These are phyloP conservation scores for Gorsachius goisagi DNA, from an alignment of 2,113 vertebrate genomes.

Conservation along the genomic window DNA sequence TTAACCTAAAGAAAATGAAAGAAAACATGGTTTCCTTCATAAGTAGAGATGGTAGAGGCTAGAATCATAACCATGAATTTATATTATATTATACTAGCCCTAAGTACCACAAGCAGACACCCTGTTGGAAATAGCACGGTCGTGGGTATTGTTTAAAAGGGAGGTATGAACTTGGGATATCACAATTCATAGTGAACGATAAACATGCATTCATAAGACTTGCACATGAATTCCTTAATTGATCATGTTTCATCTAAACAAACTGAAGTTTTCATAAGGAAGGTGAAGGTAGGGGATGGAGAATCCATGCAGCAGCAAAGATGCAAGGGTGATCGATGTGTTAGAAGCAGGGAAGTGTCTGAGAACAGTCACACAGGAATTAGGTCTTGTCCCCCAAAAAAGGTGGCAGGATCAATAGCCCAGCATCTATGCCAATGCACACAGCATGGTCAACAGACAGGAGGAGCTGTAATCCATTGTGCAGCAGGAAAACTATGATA, in stretches of 20 bases:
- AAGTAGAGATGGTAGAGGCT: not conserved
- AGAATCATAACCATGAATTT: not conserved
- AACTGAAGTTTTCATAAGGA: not conserved
- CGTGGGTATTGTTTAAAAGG: not conserved
- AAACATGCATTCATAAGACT: not conserved
- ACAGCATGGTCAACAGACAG: not conserved
- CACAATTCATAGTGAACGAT: not conserved
- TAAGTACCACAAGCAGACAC: too few relatives aligned
- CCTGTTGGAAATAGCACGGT: not conserved
- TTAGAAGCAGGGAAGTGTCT: not conserved
- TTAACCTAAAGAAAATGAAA: not conserved
- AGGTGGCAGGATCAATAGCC: not conserved
- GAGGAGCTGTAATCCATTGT: not conserved
- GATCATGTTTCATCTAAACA: not conserved
- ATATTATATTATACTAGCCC: not conserved
- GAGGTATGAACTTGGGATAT: not conserved
- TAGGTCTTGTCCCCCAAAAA: not conserved
- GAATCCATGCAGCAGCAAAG: not conserved
- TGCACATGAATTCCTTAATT: not conserved
- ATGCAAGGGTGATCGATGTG: not conserved
- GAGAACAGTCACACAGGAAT: not conserved
- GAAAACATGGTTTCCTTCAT: not conserved
- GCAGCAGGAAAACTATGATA: not conserved
- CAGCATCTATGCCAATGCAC: not conserved
- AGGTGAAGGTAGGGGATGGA: not conserved